Base-by-base conservation (phyloP, 2,797 vertebrate genomes). In the Cyprinodon diabolis region DNA sequence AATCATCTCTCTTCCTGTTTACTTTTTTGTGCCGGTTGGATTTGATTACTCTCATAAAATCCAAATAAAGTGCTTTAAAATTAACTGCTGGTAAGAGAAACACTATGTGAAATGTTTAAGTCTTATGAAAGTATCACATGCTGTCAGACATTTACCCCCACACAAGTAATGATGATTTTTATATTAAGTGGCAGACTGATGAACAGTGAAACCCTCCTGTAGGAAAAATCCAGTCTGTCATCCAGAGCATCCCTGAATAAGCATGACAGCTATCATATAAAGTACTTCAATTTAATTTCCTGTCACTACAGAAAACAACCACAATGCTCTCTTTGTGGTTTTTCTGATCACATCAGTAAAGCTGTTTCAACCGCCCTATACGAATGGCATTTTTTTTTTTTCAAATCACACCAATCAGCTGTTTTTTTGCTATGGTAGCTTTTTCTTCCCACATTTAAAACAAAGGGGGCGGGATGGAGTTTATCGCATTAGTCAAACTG, bases 161-260 rank as follows among this genome's bases (percentile, higher is more conserved):
- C 19, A 30, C 69, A 66, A 68, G 81, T 84, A 87, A 90, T 89
- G 85, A 88, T 70, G 85, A 91, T 80, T 79, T 84, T 84, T 72
- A 90, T 69, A 80, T 85, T 83, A 71, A 75, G 66, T 86, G 85
- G 84, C 84, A 83, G 82, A 83, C 66, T 77, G 79, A 85, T 40
- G 75, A 84, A 68, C 66, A 70, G 74, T 30, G 57, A 51, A 43
- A 63, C 68, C 69, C 57, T 81, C 80, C 51, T 75, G 55, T 63
- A 74, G 63, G 66, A 77, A 86, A 71, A 76, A 69, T 54, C 79
- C 69, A 15, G 58, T 70, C 55, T 69, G 52, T 75, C 65, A 76
- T 76, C 81, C 25, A 57, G 19, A 71, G 72, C 74, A 75, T 71
- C 15, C 77, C 73, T 71, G 75, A 80, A 12, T 63, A 43, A 69